A percentile compares a stretch with the other conserved stretches of the same genome.
phyloP scores from a whole-genome alignment of 2,797 vertebrate species.

The Danio choprae region DNA sequence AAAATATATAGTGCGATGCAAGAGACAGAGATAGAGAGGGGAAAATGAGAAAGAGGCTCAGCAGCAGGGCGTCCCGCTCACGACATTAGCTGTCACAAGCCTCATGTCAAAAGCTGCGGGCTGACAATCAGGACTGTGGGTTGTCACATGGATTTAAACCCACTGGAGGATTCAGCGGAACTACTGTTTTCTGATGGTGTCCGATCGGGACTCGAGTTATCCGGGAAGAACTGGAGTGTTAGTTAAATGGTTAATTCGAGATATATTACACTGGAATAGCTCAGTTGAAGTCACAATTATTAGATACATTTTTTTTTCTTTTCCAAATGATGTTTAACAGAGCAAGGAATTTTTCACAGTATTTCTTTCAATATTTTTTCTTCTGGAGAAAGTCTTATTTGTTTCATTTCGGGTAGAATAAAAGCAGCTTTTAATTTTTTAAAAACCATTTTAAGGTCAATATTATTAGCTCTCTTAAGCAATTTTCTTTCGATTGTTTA shows the following conservation, averaged over 20 bases:
- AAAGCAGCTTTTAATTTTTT: too few species aligned
- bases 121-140: conserved; percentile 36
- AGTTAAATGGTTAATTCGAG: not conserved
- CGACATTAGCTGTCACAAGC: conserved; percentile 36
- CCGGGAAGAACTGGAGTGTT: not conserved
- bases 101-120: conserved; percentile 27
- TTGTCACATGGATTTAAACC: conserved; percentile 33
- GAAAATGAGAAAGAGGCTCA: conserved; percentile 20
- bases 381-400: too few species aligned
- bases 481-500: too few species aligned
- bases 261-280: not conserved
- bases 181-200: not conserved
- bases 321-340: too few species aligned
- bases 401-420: too few species aligned
- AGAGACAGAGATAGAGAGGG: conserved; percentile 63
- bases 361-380: too few species aligned
- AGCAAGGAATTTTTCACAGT: too few species aligned
- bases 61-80: not conserved
- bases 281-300: too few species aligned
- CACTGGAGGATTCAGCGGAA: conserved; percentile 2
- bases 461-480: too few species aligned
- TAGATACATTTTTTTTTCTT: too few species aligned
- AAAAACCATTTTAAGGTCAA: too few species aligned
- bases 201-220: not conserved
- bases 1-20: conserved; percentile 56